Conservation (phyloP, 1,140 invertebrate genomes). For the Capitella teleta region DNA sequence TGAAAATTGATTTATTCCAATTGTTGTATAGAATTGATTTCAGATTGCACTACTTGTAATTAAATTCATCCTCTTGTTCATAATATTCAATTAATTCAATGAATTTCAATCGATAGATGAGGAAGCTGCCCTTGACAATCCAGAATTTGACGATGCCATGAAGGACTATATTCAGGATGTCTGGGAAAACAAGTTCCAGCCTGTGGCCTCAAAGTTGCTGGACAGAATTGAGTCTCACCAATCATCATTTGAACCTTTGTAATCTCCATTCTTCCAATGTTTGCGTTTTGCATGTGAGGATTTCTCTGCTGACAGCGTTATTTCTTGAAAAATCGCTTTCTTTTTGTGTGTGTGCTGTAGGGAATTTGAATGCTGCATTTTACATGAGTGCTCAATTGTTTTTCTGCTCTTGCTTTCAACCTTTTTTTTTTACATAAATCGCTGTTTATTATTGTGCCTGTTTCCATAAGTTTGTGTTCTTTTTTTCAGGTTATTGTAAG, state of each 20-base stretch:
- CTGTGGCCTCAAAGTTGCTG: constrained; percentile 33
- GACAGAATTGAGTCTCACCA: constrained; percentile 31
- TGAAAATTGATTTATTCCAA: not conserved
- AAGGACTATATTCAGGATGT: constrained; percentile 26
- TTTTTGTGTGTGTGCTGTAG: too few relatives aligned
- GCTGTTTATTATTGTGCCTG: too few relatives aligned
- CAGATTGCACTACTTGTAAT: not conserved
- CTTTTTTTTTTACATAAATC: too few relatives aligned
- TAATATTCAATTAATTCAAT: not conserved
- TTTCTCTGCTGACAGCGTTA: too few relatives aligned
- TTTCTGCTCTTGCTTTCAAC: too few relatives aligned
- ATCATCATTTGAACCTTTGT: constrained; percentile 34
- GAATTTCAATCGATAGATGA: constrained; percentile 20
- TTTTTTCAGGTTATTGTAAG: too few relatives aligned
- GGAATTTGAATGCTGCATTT: too few relatives aligned
- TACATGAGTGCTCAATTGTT: too few relatives aligned
- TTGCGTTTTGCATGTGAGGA: too few relatives aligned
- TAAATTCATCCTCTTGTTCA: not conserved
- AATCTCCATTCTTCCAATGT: too few relatives aligned
- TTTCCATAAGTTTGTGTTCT: too few relatives aligned
- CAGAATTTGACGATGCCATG: constrained; percentile 24
- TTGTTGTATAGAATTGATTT: not conserved
- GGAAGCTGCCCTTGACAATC: constrained; percentile 17
- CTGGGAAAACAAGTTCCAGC: constrained; percentile 35
- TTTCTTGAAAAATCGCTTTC: too few relatives aligned